Evolutionary conservation across 2,888 invertebrate genomes (phyloP), one percentile per base, ranked within the genome.

Genomic region (Aphodius sticticus): DNA sequence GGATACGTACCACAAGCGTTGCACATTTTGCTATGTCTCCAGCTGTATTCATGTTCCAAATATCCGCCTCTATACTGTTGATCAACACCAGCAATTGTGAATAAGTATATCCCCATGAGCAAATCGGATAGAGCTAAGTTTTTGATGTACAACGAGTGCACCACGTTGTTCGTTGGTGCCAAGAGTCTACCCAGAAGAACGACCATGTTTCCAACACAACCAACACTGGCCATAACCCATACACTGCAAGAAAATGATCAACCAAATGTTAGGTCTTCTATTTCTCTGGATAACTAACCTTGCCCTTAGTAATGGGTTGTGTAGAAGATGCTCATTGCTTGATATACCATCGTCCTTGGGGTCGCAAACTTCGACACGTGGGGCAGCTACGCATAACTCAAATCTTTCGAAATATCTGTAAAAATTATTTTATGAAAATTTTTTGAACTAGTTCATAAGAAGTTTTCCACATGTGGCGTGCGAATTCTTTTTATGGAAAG

Each of bases 91-190:
- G 92, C 93, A 80, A 93, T 92, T 69, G 91, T 88, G 80, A 93
- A 90, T 78, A 93, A 87, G 86, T 93, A 93, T 69, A 92, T 86
- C 16, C 93, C 92, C 93, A 93, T 93, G 69, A 93, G 87, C 6
- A 93, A 88, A 85, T 93, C 93, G 35, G 93, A 92, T 77, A 92
- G 87, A 0, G 92, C 92, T 83, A 93, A 88, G 85, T 93, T 93
- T 83, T 92, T 91, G 81, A 93, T 89, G 87, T 92, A 93, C 16
- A 93, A 88, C 0, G 93, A 92, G 82, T 93, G 92, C 35, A 92
- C 92, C 3, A 91, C 90, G 83, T 92, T 92, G 84, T 90, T 91
- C 78, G 91, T 91, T 70, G 91, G 90, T 70, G 90, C 89, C 70
- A 92, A 88, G 78, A 91, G 88, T 70, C 92, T 88, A 5, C 92